Conservation (phyloP, 2,797 vertebrate genomes). For the Mus minutoides region DNA sequence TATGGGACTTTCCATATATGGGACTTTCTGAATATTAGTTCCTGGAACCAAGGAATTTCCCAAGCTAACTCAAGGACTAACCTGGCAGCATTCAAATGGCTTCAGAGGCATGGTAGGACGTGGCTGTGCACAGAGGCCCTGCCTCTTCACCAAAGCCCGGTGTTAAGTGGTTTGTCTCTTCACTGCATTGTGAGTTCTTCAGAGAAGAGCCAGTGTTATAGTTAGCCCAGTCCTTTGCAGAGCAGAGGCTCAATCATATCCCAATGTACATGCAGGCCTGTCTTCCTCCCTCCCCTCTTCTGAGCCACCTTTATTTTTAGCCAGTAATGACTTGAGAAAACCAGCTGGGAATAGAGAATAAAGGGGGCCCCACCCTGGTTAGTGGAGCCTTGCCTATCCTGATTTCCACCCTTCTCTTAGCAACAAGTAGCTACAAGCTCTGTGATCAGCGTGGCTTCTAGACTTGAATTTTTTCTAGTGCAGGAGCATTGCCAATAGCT, state of each 20-base stretch:
- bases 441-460: neutral
- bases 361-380: neutral
- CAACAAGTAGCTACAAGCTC: neutral
- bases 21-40: slow-evolving; percentile 62
- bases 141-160: neutral
- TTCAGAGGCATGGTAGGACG: neutral
- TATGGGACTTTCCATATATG: slow-evolving; percentile 80
- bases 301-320: neutral
- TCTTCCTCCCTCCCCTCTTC: neutral
- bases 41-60: slow-evolving; percentile 81
- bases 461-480: neutral
- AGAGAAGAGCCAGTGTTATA: neutral
- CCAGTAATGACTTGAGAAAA: neutral
- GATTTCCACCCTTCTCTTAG: neutral
- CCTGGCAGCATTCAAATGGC: slow-evolving; percentile 9
- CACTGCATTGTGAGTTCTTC: neutral
- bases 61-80: slow-evolving; percentile 43
- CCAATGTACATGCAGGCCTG: neutral
- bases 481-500: neutral
- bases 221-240: neutral
- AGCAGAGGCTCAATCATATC: neutral
- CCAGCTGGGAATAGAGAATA: neutral
- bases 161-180: neutral
- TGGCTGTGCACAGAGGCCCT: neutral
- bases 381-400: neutral